Conservation (phyloP, 2,888 invertebrate species). For the Tetheella fluctuosa region DNA sequence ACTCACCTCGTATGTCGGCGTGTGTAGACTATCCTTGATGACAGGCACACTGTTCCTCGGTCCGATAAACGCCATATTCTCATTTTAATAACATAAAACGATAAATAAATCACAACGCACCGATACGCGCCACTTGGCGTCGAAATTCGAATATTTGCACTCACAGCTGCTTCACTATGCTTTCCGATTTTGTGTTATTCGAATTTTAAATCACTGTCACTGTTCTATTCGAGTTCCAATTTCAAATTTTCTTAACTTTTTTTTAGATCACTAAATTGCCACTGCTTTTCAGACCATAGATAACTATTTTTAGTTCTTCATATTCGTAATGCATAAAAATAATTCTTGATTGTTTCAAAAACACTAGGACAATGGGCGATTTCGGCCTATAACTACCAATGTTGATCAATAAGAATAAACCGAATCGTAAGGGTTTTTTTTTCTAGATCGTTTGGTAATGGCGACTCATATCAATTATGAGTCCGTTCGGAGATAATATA, state of each 20-base stretch:
- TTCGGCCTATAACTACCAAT: too few species aligned
- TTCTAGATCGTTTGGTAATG: too few species aligned
- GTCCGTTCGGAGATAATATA: too few species aligned
- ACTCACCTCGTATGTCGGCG: slow-evolving; percentile 88
- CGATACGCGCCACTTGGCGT: background rate
- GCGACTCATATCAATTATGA: too few species aligned
- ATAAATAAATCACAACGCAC: slow-evolving; percentile 15
- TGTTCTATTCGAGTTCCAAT: slow-evolving; percentile 3
- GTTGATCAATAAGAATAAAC: too few species aligned
- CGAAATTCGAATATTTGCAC: slow-evolving; percentile 1
- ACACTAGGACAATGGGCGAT: too few species aligned
- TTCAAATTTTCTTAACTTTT: background rate
- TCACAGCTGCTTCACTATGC: background rate
- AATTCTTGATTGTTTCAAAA: background rate
- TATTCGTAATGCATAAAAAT: background rate
- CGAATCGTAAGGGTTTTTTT: too few species aligned
- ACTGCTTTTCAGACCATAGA: background rate
- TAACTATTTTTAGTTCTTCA: background rate
- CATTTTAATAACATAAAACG: slow-evolving; percentile 63
- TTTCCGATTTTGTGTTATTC: background rate
- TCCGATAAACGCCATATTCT: slow-evolving; percentile 80
- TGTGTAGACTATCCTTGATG: slow-evolving; percentile 86
- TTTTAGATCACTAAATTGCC: background rate
- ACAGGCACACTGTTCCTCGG: slow-evolving; percentile 87
- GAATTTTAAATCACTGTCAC: slow-evolving; percentile 1